A percentile compares a stretch with the other conserved stretches of the same genome.
phyloP scores from a whole-genome alignment of 2,888 invertebrate genomes.

The Nysson spinosus region DNA sequence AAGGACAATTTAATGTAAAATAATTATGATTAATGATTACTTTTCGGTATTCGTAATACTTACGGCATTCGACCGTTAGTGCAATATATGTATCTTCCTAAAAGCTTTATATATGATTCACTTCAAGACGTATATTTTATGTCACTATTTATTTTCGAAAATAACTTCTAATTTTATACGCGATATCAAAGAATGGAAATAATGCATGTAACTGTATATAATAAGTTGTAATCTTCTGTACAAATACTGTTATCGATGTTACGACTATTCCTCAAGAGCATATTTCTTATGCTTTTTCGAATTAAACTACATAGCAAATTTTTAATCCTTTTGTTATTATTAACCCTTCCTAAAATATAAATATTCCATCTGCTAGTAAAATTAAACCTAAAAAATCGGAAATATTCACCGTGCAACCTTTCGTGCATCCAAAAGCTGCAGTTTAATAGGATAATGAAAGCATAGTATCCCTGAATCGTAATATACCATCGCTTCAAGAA shows the following conservation, averaged over 20 bases:
- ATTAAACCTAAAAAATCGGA: too few species aligned
- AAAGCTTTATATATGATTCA: constrained; percentile 36
- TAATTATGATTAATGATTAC: neutral
- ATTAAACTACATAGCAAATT: constrained; percentile 30
- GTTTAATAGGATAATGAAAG: too few species aligned
- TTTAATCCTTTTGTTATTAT: too few species aligned
- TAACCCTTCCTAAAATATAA: too few species aligned
- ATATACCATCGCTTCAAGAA: too few species aligned
- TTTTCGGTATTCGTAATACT: neutral
- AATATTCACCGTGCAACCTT: too few species aligned
- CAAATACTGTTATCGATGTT: constrained; percentile 20
- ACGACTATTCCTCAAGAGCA: constrained; percentile 26
- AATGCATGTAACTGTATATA: constrained; percentile 8
- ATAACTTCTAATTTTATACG: constrained; percentile 45
- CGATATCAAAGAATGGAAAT: constrained; percentile 14
- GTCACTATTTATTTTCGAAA: constrained; percentile 53
- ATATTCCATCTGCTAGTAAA: too few species aligned
- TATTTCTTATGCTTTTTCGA: constrained; percentile 46
- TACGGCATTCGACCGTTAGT: neutral
- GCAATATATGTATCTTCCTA: constrained; percentile 43
- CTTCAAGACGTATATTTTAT: constrained; percentile 10
- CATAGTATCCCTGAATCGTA: too few species aligned
- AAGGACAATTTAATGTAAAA: neutral
- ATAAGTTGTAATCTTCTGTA: constrained; percentile 37
- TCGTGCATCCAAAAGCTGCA: too few species aligned